These are phyloP conservation scores for Tiliqua scincoides DNA, from an alignment of 2,113 vertebrate species.

Conservation along the genomic window DNA sequence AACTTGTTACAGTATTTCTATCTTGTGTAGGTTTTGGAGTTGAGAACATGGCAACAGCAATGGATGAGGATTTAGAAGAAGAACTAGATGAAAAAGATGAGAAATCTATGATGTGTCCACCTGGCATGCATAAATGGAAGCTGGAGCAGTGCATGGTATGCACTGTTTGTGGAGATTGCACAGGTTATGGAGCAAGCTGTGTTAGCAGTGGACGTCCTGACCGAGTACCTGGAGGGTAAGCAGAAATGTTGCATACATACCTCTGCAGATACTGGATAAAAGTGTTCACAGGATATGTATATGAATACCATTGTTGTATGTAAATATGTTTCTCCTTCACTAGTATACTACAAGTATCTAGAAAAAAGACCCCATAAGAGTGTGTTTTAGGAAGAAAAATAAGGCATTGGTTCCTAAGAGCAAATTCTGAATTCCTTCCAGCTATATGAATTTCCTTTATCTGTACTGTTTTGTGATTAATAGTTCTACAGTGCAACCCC, in stretches of 20 bases:
- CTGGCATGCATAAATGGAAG: conserved; percentile 99
- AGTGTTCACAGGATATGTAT: background rate
- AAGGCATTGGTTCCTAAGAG: too few species aligned
- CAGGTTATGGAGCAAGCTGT: conserved; percentile 96
- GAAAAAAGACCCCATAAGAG: background rate
- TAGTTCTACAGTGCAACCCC: background rate
- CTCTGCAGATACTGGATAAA: background rate
- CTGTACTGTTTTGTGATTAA: background rate
- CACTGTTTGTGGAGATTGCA: conserved; percentile 97
- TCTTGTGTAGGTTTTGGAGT: conserved; percentile 87
- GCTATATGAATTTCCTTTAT: background rate
- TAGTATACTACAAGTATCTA: background rate
- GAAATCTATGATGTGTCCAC: conserved; percentile 98
- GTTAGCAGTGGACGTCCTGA: conserved; percentile 97
- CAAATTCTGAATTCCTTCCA: background rate
- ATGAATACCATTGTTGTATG: background rate
- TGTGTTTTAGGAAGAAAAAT: background rate
- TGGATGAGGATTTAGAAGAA: conserved; percentile 98
- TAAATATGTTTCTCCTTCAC: too few species aligned
- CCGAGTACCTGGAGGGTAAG: conserved; percentile 96
- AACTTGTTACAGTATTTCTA: too few species aligned
- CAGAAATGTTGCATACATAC: rapidly evolving
- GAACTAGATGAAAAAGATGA: conserved; percentile 98
- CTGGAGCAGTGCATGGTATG: conserved; percentile 99
- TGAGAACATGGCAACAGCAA: conserved; percentile 98